These are phyloP conservation scores for Hydropotes inermis DNA, from an alignment of 2,113 vertebrate genomes.

Conservation along the genomic window DNA sequence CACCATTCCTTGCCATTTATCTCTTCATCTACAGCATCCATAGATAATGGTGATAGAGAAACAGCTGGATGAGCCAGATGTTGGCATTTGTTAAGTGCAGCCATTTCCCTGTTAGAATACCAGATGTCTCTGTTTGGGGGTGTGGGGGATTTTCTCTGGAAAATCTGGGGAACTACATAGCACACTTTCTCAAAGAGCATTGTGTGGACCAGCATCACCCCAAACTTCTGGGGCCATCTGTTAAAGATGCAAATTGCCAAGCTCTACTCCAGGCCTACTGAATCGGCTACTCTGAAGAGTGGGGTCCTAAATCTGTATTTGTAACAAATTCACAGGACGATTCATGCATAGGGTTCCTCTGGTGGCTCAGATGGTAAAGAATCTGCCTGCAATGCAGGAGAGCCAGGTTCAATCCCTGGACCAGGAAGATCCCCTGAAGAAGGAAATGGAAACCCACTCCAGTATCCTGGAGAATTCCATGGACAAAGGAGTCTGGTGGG, in stretches of 20 bases:
- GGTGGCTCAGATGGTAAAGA: neutral
- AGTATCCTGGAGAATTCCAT: neutral
- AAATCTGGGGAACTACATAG: constrained; percentile 22
- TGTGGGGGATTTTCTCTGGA: constrained; percentile 43
- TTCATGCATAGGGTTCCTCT: neutral
- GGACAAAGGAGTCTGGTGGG: neutral
- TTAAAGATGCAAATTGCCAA: neutral
- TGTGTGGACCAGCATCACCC: neutral
- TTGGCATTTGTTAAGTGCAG: constrained; percentile 69
- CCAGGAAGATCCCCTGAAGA: neutral
- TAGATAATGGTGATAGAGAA: constrained; percentile 51
- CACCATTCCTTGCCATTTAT: constrained; percentile 40
- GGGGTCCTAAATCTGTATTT: neutral
- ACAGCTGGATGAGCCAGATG: constrained; percentile 72
- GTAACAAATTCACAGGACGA: neutral
- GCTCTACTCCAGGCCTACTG: neutral
- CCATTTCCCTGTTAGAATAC: constrained; percentile 65
- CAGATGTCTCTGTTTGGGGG: constrained; percentile 60
- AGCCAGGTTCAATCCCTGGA: neutral
- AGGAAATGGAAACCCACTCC: neutral
- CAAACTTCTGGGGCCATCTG: neutral
- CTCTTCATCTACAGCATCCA: constrained; percentile 41
- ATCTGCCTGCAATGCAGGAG: neutral
- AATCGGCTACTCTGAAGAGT: neutral
- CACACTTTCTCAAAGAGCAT: neutral